phyloP scores from a whole-genome alignment of 23 tunicate genomes.

The Halocynthia aurantium region DNA sequence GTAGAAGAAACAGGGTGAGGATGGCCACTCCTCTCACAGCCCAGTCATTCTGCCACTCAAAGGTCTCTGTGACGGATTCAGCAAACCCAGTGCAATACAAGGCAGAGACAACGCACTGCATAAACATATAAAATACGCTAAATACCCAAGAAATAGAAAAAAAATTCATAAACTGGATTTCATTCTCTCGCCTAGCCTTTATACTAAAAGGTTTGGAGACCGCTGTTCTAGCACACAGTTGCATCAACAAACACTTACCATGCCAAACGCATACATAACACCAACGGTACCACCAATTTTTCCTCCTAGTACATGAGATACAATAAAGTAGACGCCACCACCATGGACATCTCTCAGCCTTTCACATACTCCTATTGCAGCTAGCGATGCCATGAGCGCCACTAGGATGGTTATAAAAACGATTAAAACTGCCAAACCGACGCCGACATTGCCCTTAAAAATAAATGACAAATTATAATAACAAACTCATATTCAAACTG shows the following conservation, averaged over 20 bases:
- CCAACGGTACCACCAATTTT: slow-evolving; percentile 91
- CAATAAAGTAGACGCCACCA: slow-evolving; percentile 92
- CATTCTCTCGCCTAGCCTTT: too few relatives aligned
- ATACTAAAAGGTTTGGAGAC: too few relatives aligned
- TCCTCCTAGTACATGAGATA: slow-evolving; percentile 89
- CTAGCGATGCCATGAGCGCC: slow-evolving; percentile 64
- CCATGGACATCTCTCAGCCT: slow-evolving; percentile 44
- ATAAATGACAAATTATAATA: too few relatives aligned
- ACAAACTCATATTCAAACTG: too few relatives aligned
- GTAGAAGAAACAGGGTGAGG: slow-evolving; percentile 57
- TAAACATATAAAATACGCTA: background rate
- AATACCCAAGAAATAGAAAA: too few relatives aligned
- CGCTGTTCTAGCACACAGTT: background rate
- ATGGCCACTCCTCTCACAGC: slow-evolving; percentile 88
- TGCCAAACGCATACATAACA: slow-evolving; percentile 90
- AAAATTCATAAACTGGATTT: too few relatives aligned
- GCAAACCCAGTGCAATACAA: slow-evolving; percentile 94
- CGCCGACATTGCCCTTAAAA: slow-evolving; percentile 86
- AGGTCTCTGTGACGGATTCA: slow-evolving; percentile 77
- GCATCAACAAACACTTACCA: slow-evolving; percentile 34
- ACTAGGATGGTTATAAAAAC: slow-evolving; percentile 73
- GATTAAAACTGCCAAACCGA: slow-evolving; percentile 70
- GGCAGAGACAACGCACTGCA: slow-evolving; percentile 80
- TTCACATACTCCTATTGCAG: slow-evolving; percentile 94
- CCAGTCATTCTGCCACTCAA: slow-evolving; percentile 72